Percentiles rank a stretch among this genome's conserved stretches.
phyloP scores from a whole-genome alignment of 2,797 vertebrate species.

The Ispidina picta region DNA sequence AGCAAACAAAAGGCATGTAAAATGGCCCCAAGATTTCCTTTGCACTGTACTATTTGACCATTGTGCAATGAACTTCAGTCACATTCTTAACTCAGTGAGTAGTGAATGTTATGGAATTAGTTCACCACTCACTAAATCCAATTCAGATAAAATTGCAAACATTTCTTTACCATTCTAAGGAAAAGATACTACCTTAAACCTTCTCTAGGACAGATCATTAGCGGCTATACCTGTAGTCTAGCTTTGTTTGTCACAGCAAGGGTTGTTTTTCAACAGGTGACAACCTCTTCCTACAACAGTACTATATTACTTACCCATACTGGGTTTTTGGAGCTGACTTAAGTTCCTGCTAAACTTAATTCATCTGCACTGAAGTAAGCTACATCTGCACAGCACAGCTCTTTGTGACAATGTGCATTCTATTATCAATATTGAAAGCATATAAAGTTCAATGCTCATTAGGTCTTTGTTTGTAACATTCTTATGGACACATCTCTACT shows the following conservation, averaged over 20 bases:
- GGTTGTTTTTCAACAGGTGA: neutral
- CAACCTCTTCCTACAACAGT: neutral
- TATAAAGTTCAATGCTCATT: conserved; percentile 1
- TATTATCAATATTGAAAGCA: conserved; percentile 14
- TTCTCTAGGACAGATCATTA: neutral
- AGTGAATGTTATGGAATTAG: neutral
- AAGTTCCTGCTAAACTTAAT: neutral
- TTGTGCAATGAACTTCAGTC: neutral
- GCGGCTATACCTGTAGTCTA: neutral
- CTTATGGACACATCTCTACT: neutral
- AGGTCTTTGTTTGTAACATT: conserved; percentile 14
- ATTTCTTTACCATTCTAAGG: neutral
- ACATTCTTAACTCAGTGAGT: neutral
- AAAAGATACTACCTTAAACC: neutral
- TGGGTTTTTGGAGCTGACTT: neutral
- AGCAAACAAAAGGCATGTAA: neutral
- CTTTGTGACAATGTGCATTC: conserved; percentile 12
- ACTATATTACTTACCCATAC: neutral
- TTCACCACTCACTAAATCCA: neutral
- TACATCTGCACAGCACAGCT: neutral
- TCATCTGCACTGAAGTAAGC: neutral
- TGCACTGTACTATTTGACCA: neutral
- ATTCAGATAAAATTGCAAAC: neutral
- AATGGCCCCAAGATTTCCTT: neutral
- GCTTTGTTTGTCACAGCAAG: neutral